Evolutionary conservation across 2,113 vertebrate genomes (phyloP), one percentile per base, ranked within the genome.

Genomic region (Ptyas mucosa): DNA sequence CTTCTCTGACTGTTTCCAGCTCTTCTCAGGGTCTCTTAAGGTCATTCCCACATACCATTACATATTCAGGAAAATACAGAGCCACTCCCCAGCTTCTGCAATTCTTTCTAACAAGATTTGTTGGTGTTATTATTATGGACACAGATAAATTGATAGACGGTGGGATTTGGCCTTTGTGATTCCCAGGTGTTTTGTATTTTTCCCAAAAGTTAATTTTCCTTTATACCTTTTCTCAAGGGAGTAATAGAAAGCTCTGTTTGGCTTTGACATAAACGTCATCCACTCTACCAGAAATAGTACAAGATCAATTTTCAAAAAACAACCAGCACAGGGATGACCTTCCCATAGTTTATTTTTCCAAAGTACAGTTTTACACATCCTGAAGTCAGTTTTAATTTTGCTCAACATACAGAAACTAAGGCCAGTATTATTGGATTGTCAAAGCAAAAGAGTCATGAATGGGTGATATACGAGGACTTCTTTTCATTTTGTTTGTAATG

Each of bases 191-290:
- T 55, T 92, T 89, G 18, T 23, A 5, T 69, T 43, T 92, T 81
- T 18, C 26, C 61, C 18, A 75, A 92, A 89, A 89, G 20, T 92
- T 46, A 54, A 12, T 14, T 81, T 89, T 75, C 14, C 61, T 89
- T 75, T 26, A 64, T 92, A 34, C 23, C 24, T 54, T 75, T 88
- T 54, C 58, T 54, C 86, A 88, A 54, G 61, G 34, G 61, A 55
- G 54, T 92, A 54, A 29, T 55, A 89, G 39, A 87, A 91, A 91
- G 58, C 43, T 87, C 87, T 81, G 15, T 88, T 39, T 92, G 91
- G 34, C 52, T 75, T 88, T 88, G 61, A 46, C 23, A 55, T 43
- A 88, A 92, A 49, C 14, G 18, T 64, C 52, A 81, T 18, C 39
- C 46, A 55, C 61, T 75, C 26, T n/a, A 26, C 52, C 86, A 69